phyloP scores from a whole-genome alignment of 2,113 vertebrate species.

The Lathamus discolor region DNA sequence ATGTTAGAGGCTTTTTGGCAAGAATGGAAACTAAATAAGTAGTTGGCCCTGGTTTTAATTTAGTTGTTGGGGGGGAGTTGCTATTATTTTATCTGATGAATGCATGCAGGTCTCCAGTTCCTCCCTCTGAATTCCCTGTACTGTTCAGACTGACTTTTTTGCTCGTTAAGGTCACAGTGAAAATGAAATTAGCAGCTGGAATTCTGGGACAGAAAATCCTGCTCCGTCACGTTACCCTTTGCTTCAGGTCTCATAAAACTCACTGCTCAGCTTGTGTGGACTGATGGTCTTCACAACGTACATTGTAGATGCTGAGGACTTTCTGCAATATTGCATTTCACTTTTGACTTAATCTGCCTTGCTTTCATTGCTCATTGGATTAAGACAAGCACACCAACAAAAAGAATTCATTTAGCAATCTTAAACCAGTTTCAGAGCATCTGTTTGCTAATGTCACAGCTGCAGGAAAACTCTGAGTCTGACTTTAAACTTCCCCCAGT shows the following conservation, averaged over 20 bases:
- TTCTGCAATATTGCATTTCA: neutral
- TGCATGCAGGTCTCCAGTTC: neutral
- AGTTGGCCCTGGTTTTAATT: neutral
- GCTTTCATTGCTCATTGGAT: conserved; percentile 54
- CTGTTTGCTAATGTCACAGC: conserved; percentile 54
- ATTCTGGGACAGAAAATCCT: neutral
- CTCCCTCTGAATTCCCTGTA: neutral
- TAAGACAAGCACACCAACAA: conserved; percentile 49
- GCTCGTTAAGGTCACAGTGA: neutral
- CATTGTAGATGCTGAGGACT: neutral
- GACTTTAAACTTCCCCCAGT: conserved; percentile 47
- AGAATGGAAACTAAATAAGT: neutral
- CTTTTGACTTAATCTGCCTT: conserved; percentile 63
- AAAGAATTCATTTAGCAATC: conserved; percentile 71
- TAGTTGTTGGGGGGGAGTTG: neutral
- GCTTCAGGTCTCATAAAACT: neutral
- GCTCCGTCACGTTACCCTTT: neutral
- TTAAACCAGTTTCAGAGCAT: conserved; percentile 67
- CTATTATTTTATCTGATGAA: neutral
- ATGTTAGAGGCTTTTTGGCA: neutral
- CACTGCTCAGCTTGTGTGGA: conserved; percentile 1
- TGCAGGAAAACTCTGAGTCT: conserved; percentile 47
- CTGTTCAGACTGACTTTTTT: neutral
- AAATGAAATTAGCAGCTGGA: neutral
- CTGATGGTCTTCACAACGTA: neutral